Base-by-base conservation (phyloP, 2,888 invertebrate genomes). In the Drosophila histrio region DNA sequence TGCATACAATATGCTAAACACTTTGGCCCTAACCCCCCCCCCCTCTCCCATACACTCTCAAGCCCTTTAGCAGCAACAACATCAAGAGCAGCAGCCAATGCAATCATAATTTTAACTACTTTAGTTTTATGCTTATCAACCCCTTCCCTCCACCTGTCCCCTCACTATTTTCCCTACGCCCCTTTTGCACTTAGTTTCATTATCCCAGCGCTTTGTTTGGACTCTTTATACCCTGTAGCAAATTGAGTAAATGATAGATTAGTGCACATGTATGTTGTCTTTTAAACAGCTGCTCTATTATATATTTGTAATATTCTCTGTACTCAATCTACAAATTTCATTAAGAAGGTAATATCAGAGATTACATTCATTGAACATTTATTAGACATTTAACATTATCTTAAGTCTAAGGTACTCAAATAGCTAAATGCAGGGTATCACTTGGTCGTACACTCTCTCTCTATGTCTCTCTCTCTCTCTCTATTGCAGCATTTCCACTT, bases 101-200 rank as follows among this genome's bases (percentile, higher is more conserved):
- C 84, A 82, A 86, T 82, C 82, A 82, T 86, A 82, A 86, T 82
- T 86, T 82, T 86, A 81, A 81, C 86, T 83, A 84, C 87, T 80
- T 87, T 87, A 81, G 73, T 80, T 86, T 86, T 73, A 68, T 73
- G 73, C 76, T 72, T 38, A 36, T 43, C 44, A 13, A 2, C 22
- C 19, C 36, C 9, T 28, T 17, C 38, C 0, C 50, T 28, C 2
- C 22, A 24, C 2, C 9, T 15, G 0, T 5, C 21, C 5, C 8
- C 21, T 32, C 13, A 9, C 15, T 32, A 15, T 26, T 7, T n/a
- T 2, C 36, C 49, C 38, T 7, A 24, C 19, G 52, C 52, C 43
- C 24, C 72, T 61, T 47, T 61, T 68, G 87, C 87, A 83, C 87
- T 82, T 83, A 76, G 84, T 70, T 72, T 65, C 67, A 83, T 80